Evolutionary conservation across 2,888 invertebrate genomes (phyloP).

Genomic region (Drosophila crucigera): DNA sequence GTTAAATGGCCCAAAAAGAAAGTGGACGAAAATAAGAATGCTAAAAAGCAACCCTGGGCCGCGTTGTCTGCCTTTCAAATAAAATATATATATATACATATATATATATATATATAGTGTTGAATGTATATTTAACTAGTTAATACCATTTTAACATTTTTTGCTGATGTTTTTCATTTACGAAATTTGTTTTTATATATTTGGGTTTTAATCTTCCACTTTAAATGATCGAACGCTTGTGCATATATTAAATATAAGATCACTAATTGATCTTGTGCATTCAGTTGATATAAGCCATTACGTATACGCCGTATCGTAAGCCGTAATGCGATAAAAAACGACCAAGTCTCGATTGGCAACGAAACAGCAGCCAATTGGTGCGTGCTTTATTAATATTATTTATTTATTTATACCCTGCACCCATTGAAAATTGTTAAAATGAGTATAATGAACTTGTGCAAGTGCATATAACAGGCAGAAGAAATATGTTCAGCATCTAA

Average conservation of each 20-base stretch:
- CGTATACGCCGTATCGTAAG: conserved; percentile 36
- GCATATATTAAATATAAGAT: neutral
- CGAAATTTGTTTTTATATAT: neutral
- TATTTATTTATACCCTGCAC: neutral
- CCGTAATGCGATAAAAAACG: conserved; percentile 28
- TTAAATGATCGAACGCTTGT: conserved; percentile 3
- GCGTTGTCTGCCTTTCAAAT: conserved; percentile 34
- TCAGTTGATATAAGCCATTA: conserved; percentile 5
- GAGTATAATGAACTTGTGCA: neutral
- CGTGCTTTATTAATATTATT: neutral
- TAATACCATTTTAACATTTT: conserved; percentile 1
- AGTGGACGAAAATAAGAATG: conserved; percentile 63
- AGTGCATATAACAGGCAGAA: neutral
- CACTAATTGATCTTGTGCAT: conserved; percentile 14
- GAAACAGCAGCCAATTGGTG: conserved; percentile 46
- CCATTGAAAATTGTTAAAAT: neutral
- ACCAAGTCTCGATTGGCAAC: conserved; percentile 28
- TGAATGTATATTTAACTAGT: conserved; percentile 14
- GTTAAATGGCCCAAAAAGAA: conserved; percentile 61
- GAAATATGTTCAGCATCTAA: neutral
- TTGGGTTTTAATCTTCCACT: neutral
- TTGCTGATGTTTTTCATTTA: neutral
- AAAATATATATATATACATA: neutral
- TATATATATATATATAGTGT: neutral
- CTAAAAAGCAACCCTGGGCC: conserved; percentile 42